Base-by-base conservation (phyloP, 2,797 vertebrate species). In the Allobates femoralis region DNA sequence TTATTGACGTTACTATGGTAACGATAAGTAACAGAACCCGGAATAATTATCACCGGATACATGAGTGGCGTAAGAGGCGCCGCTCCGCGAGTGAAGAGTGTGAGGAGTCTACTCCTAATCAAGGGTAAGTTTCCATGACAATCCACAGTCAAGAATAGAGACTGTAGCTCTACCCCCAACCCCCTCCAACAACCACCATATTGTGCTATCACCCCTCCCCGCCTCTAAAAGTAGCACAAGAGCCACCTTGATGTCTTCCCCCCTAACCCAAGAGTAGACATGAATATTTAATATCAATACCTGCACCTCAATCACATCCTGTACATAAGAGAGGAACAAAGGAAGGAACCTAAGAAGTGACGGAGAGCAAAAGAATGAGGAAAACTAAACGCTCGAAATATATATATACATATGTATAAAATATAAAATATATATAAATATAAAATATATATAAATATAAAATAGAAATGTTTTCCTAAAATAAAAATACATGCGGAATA, bases 111-210 rank as follows among this genome's bases (percentile, higher is more conserved):
- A 56, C 77, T 60, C 41, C n/a, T 66, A 30, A 81, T 66, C 41
- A 66, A 19, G 41, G 28, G 28, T 50, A 28, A 15, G 79, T 81
- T 66, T 30, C 79, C 79, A 81, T 81, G 60, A 46, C 60, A 66
- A 81, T 46, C 6, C n/a, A 41, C 37, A n/a, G 34, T n/a, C 3
- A 30, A 23, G 67, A 18, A 15, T 41, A 62, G 77, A 60, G 32
- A 7, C 21, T 53, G 16, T 30, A 6, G 4, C 18, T 53, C 1
- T 30, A 16, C 6, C 5, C 41, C 41, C 41, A 7, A 46, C 41
- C 11, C 37, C 37, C 37, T 41, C 41, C 41, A 46, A 7, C 41
- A 46, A 2, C n/a, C 62, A 7, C 28, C 5, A n/a, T 66, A 66
- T 32, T 66, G 77, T 18, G 41, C 32, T 8, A 4, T 21, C 21